Evolutionary conservation across 2,113 vertebrate genomes (phyloP), one percentile per base, ranked within the genome.

Genomic region (Heptranchias perlo): DNA sequence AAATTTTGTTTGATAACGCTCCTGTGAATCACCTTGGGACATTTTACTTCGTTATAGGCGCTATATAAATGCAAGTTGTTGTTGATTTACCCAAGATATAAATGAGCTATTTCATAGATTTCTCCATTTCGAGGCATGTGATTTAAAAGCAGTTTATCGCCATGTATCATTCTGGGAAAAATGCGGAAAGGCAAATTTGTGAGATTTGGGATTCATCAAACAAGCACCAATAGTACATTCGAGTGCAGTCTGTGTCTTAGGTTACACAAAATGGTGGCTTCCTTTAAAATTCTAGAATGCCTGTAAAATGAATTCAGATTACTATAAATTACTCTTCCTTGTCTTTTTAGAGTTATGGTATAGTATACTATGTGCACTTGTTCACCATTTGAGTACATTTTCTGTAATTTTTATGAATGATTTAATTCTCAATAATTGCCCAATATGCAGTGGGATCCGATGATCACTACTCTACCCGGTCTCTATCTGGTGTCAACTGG

Each of bases 381-480:
- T 95, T 69, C 7, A 13, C 64, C 47, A 31, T 95, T 73, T 67
- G 2, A 35, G 28, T 52, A 18, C 52, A 35, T 31, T 69, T 10
- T 31, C 5, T 58, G 28, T 23, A 49, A 95, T 52, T 49, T 14
- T 25, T 52, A 16, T 69, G 10, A 95, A 73, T 31, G 31, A 13
- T 69, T 21, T 49, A 14, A 47, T 47, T 69, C 47, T 52, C 44
- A 52, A 69, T 67, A 13, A n/a, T n/a, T n/a, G n/a, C n/a, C n/a
- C n/a, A n/a, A 47, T 95, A 16, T 52, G 0, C 97, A 99, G 99
- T 99, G 99, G 99, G 98, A 99, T 97, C 98, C 99, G 0, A 99
- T 99, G 99, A 99, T 99, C 97, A 99, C 99, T 52, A 99, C 99
- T 0, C 97, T 98, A 8, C 99, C 99, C 0, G 99, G 99, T 39